phyloP scores from a whole-genome alignment of 2,113 vertebrate genomes.

The Echinops telfairi region DNA sequence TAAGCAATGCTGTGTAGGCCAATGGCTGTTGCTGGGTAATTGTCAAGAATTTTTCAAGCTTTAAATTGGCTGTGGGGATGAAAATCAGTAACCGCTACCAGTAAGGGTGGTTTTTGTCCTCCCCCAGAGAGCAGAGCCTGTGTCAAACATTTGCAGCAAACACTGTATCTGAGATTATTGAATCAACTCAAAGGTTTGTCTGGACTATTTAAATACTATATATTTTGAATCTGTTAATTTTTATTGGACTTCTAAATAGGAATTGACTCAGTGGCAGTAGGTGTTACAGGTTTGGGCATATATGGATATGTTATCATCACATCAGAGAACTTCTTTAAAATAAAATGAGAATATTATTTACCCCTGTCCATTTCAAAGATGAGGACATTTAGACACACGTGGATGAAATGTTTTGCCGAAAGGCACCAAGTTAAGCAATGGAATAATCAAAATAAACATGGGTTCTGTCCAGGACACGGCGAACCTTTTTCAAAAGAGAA shows the following conservation, averaged over 20 bases:
- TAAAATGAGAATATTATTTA: background rate
- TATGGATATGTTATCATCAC: background rate
- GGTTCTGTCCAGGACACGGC: background rate
- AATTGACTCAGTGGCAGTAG: background rate
- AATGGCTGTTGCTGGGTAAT: background rate
- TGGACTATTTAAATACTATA: background rate
- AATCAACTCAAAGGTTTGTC: conserved; percentile 16
- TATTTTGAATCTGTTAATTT: conserved; percentile 14
- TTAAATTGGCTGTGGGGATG: background rate
- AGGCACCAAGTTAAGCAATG: conserved; percentile 12
- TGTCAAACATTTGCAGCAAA: background rate
- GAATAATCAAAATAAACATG: conserved; percentile 35
- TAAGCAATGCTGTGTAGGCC: background rate
- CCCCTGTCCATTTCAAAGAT: background rate
- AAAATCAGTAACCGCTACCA: background rate
- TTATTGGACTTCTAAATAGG: background rate
- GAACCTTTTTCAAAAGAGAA: conserved; percentile 55
- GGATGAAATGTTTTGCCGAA: conserved; percentile 13
- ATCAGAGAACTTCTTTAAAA: conserved; percentile 19
- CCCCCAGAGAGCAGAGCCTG: background rate
- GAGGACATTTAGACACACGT: background rate
- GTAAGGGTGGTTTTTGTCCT: background rate
- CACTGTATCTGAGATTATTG: background rate
- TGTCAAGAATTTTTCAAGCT: background rate
- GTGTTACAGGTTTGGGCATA: background rate